A percentile compares a stretch with the other conserved stretches of the same genome.
phyloP scores from a whole-genome alignment of 2,797 vertebrate genomes.

The Cryptoblepharus egeriae region DNA sequence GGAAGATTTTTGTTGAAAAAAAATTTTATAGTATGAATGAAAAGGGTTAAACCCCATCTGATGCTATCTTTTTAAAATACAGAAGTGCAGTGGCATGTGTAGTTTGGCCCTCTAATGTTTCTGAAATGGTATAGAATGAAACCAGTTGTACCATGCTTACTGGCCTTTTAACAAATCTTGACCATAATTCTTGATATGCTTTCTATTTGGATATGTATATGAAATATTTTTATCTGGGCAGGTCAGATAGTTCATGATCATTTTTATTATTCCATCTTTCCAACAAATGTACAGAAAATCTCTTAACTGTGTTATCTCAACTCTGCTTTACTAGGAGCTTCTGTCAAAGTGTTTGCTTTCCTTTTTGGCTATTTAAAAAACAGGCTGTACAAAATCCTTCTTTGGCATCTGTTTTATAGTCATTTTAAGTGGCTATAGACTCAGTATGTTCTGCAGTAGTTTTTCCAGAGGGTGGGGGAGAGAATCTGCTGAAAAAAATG shows the following conservation, averaged over 20 bases:
- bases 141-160: not conserved
- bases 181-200: not conserved
- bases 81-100: no score
- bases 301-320: conserved; percentile 31
- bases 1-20: not conserved
- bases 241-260: conserved; percentile 32
- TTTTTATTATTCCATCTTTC: conserved; percentile 45
- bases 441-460: conserved; percentile 66
- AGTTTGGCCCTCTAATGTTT: no score
- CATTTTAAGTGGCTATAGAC: conserved; percentile 63
- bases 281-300: not conserved
- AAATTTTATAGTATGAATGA: no score
- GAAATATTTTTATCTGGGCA: conserved; percentile 42
- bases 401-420: conserved; percentile 60
- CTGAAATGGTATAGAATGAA: no score
- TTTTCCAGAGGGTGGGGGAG: conserved; percentile 52
- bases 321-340: conserved; percentile 50
- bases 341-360: conserved; percentile 46
- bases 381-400: conserved; percentile 59
- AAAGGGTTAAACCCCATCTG: no score
- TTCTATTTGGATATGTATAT: conserved; percentile 33
- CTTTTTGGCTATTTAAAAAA: conserved; percentile 45
- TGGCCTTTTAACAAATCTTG: not conserved
- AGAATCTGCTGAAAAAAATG: conserved; percentile 70
- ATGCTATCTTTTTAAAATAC: no score